A percentile compares a stretch with the other conserved stretches of the same genome.
phyloP scores from a whole-genome alignment of 1,140 invertebrate species.

The Hyphantria cunea region DNA sequence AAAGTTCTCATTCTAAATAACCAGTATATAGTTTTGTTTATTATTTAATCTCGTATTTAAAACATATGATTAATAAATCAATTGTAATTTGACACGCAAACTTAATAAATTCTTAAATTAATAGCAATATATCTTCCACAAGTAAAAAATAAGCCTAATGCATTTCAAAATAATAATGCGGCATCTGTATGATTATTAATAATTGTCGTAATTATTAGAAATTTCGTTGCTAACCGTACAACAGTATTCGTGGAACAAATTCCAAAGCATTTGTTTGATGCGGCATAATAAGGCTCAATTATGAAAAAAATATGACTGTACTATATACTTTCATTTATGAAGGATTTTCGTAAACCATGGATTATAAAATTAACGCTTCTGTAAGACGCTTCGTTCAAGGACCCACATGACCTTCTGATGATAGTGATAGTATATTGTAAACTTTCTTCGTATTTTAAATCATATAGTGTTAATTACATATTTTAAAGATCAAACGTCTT shows the following conservation, averaged over 20 bases:
- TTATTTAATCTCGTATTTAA: no score
- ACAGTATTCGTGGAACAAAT: constrained; percentile 72
- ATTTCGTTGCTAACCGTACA: constrained; percentile 67
- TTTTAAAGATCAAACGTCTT: no score
- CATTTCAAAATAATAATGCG: constrained; percentile 14
- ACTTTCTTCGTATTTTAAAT: background rate
- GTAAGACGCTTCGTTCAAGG: background rate
- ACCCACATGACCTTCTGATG: no score
- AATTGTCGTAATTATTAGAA: constrained; percentile 62
- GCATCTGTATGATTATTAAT: constrained; percentile 37
- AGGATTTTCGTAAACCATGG: background rate
- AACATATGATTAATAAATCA: no score
- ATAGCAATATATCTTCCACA: no score
- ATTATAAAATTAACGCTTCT: background rate
- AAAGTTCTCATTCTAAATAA: no score
- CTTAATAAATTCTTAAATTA: background rate
- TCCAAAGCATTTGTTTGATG: constrained; percentile 77
- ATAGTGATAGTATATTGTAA: background rate
- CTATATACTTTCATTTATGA: constrained; percentile 22
- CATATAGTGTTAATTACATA: no score
- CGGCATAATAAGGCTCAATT: constrained; percentile 75
- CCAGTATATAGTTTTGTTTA: no score
- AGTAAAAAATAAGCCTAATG: no score
- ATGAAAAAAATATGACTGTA: constrained; percentile 62
- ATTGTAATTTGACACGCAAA: background rate